Conservation (phyloP, 1,140 invertebrate species). For the Heliothis subflexa region DNA sequence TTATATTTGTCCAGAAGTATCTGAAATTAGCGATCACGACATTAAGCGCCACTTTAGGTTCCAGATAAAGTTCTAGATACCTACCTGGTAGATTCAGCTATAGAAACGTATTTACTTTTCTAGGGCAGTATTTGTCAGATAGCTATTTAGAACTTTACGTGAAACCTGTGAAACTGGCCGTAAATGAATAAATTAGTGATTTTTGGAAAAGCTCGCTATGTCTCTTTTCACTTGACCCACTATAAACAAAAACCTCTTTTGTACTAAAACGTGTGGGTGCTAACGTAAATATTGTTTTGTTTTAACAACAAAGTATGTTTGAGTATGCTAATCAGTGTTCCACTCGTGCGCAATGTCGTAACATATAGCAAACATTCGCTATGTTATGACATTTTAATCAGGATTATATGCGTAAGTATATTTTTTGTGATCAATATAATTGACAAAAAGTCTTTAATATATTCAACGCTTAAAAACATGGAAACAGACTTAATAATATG, state of each 20-base stretch:
- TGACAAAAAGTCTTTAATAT: too few relatives aligned
- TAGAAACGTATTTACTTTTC: background rate
- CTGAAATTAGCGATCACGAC: too few relatives aligned
- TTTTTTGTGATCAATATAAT: background rate
- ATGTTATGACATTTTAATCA: background rate
- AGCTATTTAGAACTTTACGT: too few relatives aligned
- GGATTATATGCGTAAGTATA: background rate
- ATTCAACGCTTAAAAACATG: too few relatives aligned
- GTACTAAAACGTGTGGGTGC: conserved; percentile 3
- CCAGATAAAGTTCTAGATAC: too few relatives aligned
- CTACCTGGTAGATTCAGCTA: too few relatives aligned
- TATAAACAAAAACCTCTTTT: background rate
- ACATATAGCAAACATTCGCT: background rate
- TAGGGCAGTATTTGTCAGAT: background rate
- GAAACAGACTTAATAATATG: too few relatives aligned
- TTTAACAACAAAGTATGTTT: background rate
- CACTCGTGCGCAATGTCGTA: conserved; percentile 30
- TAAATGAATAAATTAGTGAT: too few relatives aligned
- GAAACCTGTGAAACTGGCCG: too few relatives aligned
- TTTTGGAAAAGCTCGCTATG: too few relatives aligned
- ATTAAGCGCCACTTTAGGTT: too few relatives aligned
- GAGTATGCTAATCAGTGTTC: conserved; percentile 26
- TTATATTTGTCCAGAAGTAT: too few relatives aligned
- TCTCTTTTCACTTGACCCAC: background rate
- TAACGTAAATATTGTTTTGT: conserved; percentile 23